These are phyloP conservation scores for Pemphigus obesinymphae DNA, from an alignment of 1,140 invertebrate genomes.

Conservation along the genomic window DNA sequence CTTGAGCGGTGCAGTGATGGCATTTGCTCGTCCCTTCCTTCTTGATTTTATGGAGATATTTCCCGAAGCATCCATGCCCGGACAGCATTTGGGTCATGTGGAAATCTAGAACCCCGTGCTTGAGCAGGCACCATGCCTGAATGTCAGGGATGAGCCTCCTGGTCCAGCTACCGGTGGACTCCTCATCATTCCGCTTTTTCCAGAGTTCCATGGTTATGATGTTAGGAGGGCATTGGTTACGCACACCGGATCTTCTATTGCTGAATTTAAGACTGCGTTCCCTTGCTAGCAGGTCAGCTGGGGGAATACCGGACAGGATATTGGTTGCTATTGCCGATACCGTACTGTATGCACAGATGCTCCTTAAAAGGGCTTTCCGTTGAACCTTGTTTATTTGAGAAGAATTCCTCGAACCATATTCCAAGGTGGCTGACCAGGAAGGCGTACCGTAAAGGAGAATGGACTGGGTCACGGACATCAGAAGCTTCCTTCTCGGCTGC, in stretches of 20 bases:
- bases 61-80: neutral
- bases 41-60: too few relatives aligned
- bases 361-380: neutral
- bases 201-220: neutral
- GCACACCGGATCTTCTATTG: neutral
- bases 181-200: neutral
- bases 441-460: neutral
- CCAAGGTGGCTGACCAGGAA: neutral
- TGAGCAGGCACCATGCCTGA: neutral
- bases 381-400: neutral
- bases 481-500: neutral
- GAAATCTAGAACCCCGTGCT: neutral
- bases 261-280: neutral
- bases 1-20: too few relatives aligned
- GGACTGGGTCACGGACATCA: neutral
- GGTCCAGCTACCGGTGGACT: neutral
- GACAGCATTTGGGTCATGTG: slow-evolving; percentile 8
- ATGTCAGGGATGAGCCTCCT: neutral
- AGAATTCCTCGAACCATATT: neutral
- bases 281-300: neutral
- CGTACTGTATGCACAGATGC: neutral
- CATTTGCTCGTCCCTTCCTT: too few relatives aligned
- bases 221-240: rapidly evolving
- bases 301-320: neutral
- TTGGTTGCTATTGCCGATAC: neutral